Percentiles rank a stretch among this genome's conserved stretches.
These are phyloP conservation scores for Poeciliopsis retropinna DNA, from an alignment of 2,113 vertebrate species.

Conservation along the genomic window DNA sequence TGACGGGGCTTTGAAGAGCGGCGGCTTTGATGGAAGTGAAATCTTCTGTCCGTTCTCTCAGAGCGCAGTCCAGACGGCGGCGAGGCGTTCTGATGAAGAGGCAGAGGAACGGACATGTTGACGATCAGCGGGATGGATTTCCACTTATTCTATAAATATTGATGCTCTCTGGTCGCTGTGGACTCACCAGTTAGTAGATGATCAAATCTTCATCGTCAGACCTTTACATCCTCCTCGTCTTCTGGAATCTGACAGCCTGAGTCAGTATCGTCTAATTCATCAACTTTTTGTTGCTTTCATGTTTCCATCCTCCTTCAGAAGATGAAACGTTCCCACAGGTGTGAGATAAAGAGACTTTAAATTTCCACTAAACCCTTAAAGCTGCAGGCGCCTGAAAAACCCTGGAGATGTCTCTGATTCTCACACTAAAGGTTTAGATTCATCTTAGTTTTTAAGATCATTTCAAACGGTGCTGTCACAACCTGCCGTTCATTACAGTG, in stretches of 20 bases:
- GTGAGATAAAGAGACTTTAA: no score
- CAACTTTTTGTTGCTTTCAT: not conserved
- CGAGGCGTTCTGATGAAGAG: not conserved
- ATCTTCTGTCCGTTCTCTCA: slow-evolving; percentile 3
- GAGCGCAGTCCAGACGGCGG: not conserved
- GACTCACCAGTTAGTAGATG: no score
- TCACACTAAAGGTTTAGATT: no score
- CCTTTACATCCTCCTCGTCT: not conserved
- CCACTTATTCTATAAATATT: no score
- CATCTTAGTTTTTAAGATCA: no score
- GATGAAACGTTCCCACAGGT: not conserved
- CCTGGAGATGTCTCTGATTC: no score
- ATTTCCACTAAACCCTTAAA: no score
- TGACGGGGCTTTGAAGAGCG: slow-evolving; percentile 47
- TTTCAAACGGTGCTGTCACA: no score
- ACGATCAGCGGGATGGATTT: not conserved
- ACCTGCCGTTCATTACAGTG: no score
- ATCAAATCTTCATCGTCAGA: not conserved
- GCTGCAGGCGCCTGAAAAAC: no score
- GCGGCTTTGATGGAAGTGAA: slow-evolving; percentile 42
- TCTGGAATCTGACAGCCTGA: not conserved
- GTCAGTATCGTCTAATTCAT: not conserved
- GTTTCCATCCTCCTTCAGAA: not conserved
- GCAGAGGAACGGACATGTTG: not conserved
- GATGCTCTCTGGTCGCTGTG: not conserved